phyloP scores from a whole-genome alignment of 2,797 vertebrate species.

The Sitta carolinensis region DNA sequence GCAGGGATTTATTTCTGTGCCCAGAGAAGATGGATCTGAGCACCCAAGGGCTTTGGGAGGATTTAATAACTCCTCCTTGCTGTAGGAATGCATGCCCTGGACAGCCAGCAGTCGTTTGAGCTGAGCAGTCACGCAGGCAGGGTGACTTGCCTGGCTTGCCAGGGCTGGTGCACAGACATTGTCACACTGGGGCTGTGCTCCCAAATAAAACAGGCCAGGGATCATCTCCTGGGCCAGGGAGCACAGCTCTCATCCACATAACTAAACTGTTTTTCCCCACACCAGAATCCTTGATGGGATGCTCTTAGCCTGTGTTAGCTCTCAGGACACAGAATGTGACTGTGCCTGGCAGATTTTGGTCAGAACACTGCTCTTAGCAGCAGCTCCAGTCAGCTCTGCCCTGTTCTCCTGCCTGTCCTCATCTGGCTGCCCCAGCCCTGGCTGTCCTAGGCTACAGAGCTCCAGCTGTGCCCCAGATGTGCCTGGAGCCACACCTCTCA shows the following conservation, averaged over 20 bases:
- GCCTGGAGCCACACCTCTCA: not conserved
- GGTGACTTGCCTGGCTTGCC: not conserved
- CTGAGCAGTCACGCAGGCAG: not conserved
- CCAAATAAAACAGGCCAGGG: not conserved
- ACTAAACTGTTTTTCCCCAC: not conserved
- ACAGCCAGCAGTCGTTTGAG: not conserved
- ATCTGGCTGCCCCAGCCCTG: not conserved
- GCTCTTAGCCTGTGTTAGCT: not conserved
- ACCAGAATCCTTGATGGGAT: not conserved
- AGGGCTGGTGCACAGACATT: not conserved
- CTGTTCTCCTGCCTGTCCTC: not conserved
- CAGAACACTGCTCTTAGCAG: not conserved
- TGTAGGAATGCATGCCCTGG: not conserved
- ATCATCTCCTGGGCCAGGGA: not conserved
- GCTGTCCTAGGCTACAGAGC: not conserved
- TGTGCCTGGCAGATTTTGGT: not conserved
- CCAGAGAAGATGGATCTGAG: not conserved
- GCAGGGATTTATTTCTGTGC: not conserved
- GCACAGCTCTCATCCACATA: not conserved
- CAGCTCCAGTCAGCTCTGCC: not conserved
- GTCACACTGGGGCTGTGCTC: not conserved
- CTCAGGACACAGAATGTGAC: not conserved
- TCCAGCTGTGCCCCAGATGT: not conserved
- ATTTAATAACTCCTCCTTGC: slow-evolving; percentile 20
- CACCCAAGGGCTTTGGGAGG: not conserved